Percentiles rank a stretch among this genome's conserved stretches.
Evolutionary conservation across 1,140 invertebrate genomes (phyloP).

Genomic region (Sogatella furcifera): DNA sequence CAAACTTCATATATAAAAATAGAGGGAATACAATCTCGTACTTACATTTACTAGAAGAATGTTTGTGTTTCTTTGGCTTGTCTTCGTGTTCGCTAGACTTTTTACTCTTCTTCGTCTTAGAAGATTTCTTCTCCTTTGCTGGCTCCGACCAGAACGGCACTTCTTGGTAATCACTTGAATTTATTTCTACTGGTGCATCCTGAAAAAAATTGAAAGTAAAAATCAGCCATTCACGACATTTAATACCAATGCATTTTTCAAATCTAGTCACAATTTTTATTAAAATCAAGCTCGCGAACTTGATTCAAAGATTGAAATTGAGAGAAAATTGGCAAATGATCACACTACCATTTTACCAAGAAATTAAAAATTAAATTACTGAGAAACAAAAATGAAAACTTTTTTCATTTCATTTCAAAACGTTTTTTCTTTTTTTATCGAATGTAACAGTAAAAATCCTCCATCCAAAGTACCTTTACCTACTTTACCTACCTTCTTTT

Average conservation of each 20-base stretch:
- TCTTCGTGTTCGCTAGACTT: constrained; percentile 37
- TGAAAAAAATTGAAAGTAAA: constrained; percentile 10
- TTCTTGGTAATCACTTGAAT: constrained; percentile 10
- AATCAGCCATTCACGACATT: constrained; percentile 2
- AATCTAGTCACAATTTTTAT: too few relatives aligned
- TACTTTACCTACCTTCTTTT: constrained; percentile 25
- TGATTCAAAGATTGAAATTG: too few relatives aligned
- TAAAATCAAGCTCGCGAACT: too few relatives aligned
- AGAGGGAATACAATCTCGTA: not conserved
- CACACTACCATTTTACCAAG: too few relatives aligned
- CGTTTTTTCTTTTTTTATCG: too few relatives aligned
- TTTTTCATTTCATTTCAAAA: too few relatives aligned
- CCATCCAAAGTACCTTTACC: constrained; percentile 5
- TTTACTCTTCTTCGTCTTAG: constrained; percentile 31
- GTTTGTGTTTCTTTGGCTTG: constrained; percentile 35
- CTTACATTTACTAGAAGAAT: constrained; percentile 11
- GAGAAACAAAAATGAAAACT: too few relatives aligned
- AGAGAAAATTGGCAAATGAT: too few relatives aligned
- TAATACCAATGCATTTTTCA: too few relatives aligned
- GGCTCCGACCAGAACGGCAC: constrained; percentile 6
- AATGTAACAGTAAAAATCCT: too few relatives aligned
- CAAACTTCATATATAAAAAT: too few relatives aligned
- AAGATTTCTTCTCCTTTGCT: constrained; percentile 15
- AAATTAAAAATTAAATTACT: too few relatives aligned
- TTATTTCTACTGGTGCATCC: not conserved